phyloP scores from a whole-genome alignment of 2,888 invertebrate species.

The Stenurella melanura region DNA sequence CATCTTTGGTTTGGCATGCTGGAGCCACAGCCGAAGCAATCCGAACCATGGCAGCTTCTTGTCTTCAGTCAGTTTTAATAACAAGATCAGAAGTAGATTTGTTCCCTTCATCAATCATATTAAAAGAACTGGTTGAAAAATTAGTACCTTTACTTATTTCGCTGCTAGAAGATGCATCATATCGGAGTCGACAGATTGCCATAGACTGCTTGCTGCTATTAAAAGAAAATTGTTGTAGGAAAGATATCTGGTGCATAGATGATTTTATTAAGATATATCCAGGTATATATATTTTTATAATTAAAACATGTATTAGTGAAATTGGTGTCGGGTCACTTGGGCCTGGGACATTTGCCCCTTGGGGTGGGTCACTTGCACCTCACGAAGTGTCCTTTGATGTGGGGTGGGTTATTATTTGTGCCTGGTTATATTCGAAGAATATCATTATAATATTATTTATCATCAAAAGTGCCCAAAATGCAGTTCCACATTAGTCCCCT shows the following conservation, averaged over 20 bases:
- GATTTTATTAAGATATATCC: conserved; percentile 79
- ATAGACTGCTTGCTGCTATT: conserved; percentile 76
- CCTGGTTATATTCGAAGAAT: no score
- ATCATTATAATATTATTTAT: no score
- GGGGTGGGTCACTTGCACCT: no score
- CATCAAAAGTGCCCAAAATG: no score
- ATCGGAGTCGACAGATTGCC: conserved; percentile 78
- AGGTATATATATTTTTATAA: conserved; percentile 69
- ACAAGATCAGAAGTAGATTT: conserved; percentile 60
- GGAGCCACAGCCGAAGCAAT: conserved; percentile 86
- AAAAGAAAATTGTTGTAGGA: conserved; percentile 69
- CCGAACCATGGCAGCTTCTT: conserved; percentile 84
- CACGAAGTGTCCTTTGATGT: no score
- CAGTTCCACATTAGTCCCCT: no score
- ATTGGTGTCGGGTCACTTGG: no score
- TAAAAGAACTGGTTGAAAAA: conserved; percentile 62
- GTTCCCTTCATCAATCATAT: conserved; percentile 52
- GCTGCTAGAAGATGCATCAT: conserved; percentile 80
- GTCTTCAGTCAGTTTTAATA: conserved; percentile 81
- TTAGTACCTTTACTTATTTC: conserved; percentile 77
- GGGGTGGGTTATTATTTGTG: no score
- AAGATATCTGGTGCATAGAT: conserved; percentile 74
- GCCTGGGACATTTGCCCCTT: no score
- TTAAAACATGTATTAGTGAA: no score
- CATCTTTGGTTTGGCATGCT: conserved; percentile 86